Conservation (phyloP, 2,797 vertebrate species). For the Anguilla pacifica region DNA sequence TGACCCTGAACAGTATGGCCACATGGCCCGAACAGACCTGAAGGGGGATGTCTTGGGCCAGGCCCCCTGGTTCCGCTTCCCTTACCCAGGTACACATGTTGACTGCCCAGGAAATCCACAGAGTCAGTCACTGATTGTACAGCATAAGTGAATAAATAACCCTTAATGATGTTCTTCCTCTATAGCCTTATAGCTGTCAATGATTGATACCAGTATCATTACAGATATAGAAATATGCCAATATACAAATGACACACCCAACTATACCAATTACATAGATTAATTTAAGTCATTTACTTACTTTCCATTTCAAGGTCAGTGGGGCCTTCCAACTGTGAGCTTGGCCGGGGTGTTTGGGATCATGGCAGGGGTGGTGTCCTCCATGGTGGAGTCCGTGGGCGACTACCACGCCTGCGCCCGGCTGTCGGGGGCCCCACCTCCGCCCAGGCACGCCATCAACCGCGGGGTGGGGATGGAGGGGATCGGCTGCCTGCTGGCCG, state of each 20-base stretch:
- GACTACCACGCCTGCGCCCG: conserved; percentile 95
- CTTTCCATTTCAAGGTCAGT: conserved; percentile 80
- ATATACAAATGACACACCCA: neutral
- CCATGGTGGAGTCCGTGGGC: conserved; percentile 95
- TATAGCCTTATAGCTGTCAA: neutral
- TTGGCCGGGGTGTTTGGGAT: conserved; percentile 91
- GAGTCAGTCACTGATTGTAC: neutral
- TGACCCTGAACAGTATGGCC: conserved; percentile 75
- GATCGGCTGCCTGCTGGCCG: conserved; percentile 89
- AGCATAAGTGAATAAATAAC: neutral
- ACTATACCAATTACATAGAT: neutral
- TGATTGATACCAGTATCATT: neutral
- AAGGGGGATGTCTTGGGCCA: conserved; percentile 78
- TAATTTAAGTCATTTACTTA: conserved; percentile 3
- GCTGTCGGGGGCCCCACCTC: conserved; percentile 87
- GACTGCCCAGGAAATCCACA: neutral
- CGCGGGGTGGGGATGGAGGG: conserved; percentile 93
- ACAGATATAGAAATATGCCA: neutral
- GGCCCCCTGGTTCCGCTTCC: conserved; percentile 90
- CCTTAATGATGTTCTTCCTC: neutral
- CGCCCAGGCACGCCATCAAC: conserved; percentile 88
- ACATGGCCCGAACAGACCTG: conserved; percentile 86
- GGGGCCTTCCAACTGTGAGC: conserved; percentile 90
- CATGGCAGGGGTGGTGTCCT: conserved; percentile 90
- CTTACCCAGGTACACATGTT: conserved; percentile 84